Conservation (phyloP, 37 sponge, comb jelly and placozoan genomes). For the Corticium candelabrum region DNA sequence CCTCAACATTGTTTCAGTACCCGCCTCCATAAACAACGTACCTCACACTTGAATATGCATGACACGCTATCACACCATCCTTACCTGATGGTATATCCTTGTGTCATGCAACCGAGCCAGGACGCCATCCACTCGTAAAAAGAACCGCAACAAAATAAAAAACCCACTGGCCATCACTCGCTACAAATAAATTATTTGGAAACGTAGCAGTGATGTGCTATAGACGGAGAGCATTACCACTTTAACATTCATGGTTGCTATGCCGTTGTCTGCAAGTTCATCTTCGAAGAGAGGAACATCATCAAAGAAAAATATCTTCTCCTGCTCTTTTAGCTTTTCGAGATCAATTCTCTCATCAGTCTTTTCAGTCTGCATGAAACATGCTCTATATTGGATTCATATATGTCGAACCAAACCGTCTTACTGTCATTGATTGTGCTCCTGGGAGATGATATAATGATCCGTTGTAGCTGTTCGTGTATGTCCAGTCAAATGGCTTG, state of each 20-base stretch:
- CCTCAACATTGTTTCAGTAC: constrained; percentile 56
- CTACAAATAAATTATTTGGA: constrained; percentile 7
- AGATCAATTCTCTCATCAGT: constrained; percentile 65
- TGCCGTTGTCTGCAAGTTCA: constrained; percentile 91
- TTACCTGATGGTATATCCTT: constrained; percentile 61
- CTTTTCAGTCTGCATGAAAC: constrained; percentile 23
- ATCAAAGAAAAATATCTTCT: constrained; percentile 71
- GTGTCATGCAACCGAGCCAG: constrained; percentile 78
- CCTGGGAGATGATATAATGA: constrained; percentile 6
- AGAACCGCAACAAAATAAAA: constrained; percentile 70
- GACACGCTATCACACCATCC: not conserved
- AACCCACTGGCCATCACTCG: constrained; percentile 88
- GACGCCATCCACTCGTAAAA: constrained; percentile 84
- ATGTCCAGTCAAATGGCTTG: constrained; percentile 96
- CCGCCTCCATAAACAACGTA: constrained; percentile 27
- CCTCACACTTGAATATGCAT: not conserved
- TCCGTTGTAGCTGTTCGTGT: constrained; percentile 70
- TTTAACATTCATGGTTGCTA: constrained; percentile 63
- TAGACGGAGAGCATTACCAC: constrained; percentile 30
- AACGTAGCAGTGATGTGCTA: not conserved
- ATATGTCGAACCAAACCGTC: not conserved
- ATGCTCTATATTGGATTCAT: not conserved
- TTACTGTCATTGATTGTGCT: not conserved
- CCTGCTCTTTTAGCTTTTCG: constrained; percentile 54
- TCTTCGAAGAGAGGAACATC: constrained; percentile 85